Evolutionary conservation across 92 coral and sea anemone species (phyloP), one percentile per base, ranked within the genome.

Genomic region (Nematostella vectensis): DNA sequence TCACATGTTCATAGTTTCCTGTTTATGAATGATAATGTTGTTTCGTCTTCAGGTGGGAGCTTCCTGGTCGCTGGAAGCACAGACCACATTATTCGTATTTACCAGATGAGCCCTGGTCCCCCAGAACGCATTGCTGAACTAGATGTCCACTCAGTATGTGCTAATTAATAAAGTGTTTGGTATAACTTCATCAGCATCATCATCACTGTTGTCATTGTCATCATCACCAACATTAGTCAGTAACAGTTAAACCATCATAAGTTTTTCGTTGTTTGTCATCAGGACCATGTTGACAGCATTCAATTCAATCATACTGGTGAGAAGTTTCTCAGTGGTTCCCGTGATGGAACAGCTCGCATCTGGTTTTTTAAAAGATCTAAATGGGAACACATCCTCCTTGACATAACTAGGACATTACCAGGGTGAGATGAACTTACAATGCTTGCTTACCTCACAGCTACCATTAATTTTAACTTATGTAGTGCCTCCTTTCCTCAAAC

Each of bases 241-340:
- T 2, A 18, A 48, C 10, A 2, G 48, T 2, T 8, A 2, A 43
- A 43, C 48, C 21, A 43, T 18, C 21, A 43, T 3, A 43, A 43
- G 48, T 8, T 43, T 3, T 33, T 6, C 40, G 8, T 6, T 33
- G 40, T 33, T 33, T 11, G 4, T 29, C 27, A 49, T 0, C 48
- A 91, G 98, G 98, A 91, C 47, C 98, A 91, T 75, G 98, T 91
- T 43, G 98, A 91, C 58, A 91, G 98, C 49, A 91, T 91, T 28
- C 93, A 86, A 58, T 91, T 87, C 45, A 91, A 94, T 54, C 98
- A 91, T 48, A 66, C 75, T 25, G 95, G 96, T 23, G 96, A 91
- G 51, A 87, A 88, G 59, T 91, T 91, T 64, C 83, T 91, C 15
- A 91, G 98, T 68, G 98, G 98, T 1, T 91, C 98, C 29, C 81